Evolutionary conservation across 2,113 vertebrate genomes (phyloP), one percentile per base, ranked within the genome.

Genomic region (Pachyramphus minor): DNA sequence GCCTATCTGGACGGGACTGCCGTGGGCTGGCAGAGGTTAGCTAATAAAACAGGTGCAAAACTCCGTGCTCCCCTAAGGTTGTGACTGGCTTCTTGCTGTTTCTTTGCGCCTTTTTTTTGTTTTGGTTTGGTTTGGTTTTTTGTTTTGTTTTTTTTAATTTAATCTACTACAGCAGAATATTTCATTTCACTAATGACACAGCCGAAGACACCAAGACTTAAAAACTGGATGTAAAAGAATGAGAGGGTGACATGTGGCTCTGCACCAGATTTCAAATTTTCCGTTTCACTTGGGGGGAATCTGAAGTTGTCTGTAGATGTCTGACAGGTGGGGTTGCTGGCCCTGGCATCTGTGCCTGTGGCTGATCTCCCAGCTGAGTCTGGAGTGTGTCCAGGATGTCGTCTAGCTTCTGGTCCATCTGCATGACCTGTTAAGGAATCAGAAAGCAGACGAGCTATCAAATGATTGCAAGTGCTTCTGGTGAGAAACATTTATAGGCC

Each of bases 391-490:
- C 91, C 95, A 98, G 91, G 95, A 98, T 97, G 63, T 95, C 96
- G 66, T 97, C 94, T n/a, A 97, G 84, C 94, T 98, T 98, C 83
- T 97, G 97, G 74, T 98, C 97, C 79, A 97, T 97, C 87, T 97
- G 97, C 25, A 18, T 15, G 64, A 98, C 93, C 97, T 98, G 93
- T 95, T 64, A 56, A 62, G 64, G 77, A 95, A 96, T 71, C 88
- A 92, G 68, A 95, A 93, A 95, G 62, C 42, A 71, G 56, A 81
- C 0, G 3, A 92, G 39, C 45, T 80, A 83, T 97, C 66, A 96
- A 35, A 75, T 60, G 73, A 68, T n/a, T 59, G 73, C 64, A 84
- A 25, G 14, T 77, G 72, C 25, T 94, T 52, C 52, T 93, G 64
- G 22, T 68, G 76, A 68, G 41, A 67, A 45, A 49, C 39, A 35